Evolutionary conservation across 1,140 invertebrate genomes (phyloP), one percentile per base, ranked within the genome.

Genomic region (Wasmannia auropunctata): DNA sequence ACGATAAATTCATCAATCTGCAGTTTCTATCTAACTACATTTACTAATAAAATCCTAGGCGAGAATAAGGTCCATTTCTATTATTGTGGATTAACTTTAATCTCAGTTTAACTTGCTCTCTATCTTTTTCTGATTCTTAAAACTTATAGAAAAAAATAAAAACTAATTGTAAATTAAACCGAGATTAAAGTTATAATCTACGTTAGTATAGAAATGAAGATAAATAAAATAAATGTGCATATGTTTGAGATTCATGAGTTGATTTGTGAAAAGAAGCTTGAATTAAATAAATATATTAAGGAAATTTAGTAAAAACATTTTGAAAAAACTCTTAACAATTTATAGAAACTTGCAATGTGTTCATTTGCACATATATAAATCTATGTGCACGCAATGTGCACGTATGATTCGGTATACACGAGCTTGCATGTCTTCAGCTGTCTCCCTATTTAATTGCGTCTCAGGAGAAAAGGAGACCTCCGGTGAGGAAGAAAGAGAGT

Each of bases 361-460:
- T 65, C 11, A 34, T 43, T 40, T 84, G 7, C 11, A 54, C 37
- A 60, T 37, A 5, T 46, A 58, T 69, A 46, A 87, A 87, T 77
- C 22, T 54, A 76, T 28, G 34, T 85, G 56, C 34, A 40, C 34
- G 63, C 28, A 65, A 79, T 79, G 40, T 40, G 62, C 25, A 43
- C 8, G 4, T 46, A 69, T 19, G 28, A 37, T 67, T 69, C 22
- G 16, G 16, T 16, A 25, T 6, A 19, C 43, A 43, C 28, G 28
- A 67, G 70, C 28, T 31, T 25, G 22, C 19, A 19, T 51, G 86
- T 85, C 81, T 91, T 91, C 92, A 93, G 91, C 92, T 93, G 92
- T 92, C 89, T 87, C 77, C 72, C 86, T 87, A 87, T 92, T 92
- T 92, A 93, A 86, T 87, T 58, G 80, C 79, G 31, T 67, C 51